Conservation (phyloP, 2,797 vertebrate species). For the Acestrorhynchus altus region DNA sequence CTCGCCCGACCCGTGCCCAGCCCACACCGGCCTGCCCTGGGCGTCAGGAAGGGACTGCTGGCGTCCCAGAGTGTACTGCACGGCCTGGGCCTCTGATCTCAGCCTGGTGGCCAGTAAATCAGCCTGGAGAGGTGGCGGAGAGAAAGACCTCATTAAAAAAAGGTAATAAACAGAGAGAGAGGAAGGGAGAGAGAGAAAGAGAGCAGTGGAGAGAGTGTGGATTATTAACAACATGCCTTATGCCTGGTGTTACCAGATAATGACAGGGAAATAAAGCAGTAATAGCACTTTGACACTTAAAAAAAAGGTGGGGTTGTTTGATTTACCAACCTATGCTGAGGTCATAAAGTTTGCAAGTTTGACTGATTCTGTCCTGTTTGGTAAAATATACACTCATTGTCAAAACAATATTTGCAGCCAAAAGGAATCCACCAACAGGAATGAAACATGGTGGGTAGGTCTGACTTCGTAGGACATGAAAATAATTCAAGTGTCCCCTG, state of each 20-base stretch:
- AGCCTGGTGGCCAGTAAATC: slow-evolving; percentile 72
- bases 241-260: too few relatives aligned
- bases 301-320: too few relatives aligned
- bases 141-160: slow-evolving; percentile 74
- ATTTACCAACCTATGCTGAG: too few relatives aligned
- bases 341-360: too few relatives aligned
- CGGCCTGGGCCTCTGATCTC: slow-evolving; percentile 72
- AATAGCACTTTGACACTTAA: neutral
- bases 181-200: slow-evolving; percentile 53
- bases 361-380: too few relatives aligned
- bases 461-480: too few relatives aligned
- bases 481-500: too few relatives aligned
- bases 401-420: too few relatives aligned
- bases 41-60: slow-evolving; percentile 31
- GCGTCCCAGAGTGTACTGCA: slow-evolving; percentile 40
- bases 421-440: too few relatives aligned
- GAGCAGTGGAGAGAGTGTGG: neutral
- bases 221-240: neutral
- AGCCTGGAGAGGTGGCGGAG: slow-evolving; percentile 69
- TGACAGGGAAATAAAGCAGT: too few relatives aligned
- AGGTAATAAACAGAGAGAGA: slow-evolving; percentile 69
- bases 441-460: too few relatives aligned
- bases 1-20: neutral
- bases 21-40: neutral
- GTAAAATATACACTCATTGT: too few relatives aligned